Percentiles rank a stretch among this genome's conserved stretches.
Evolutionary conservation across 2,888 invertebrate genomes (phyloP).

Genomic region (Sceliomorpha sp.): DNA sequence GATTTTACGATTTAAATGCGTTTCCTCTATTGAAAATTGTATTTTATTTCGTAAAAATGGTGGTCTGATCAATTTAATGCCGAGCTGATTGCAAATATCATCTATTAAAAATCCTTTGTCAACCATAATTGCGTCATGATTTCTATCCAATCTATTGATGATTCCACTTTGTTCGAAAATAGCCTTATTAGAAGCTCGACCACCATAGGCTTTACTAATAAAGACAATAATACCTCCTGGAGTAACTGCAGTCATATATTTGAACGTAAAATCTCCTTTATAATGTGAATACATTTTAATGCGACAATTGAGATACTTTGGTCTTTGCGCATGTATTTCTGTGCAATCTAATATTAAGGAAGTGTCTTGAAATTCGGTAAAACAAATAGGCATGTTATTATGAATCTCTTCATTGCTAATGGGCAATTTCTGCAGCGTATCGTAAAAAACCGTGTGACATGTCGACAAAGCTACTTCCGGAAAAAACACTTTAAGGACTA

Average conservation of each 20-base stretch:
- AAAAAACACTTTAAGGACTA: constrained; percentile 5
- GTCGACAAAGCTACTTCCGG: background rate
- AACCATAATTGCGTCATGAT: constrained; percentile 49
- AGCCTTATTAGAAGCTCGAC: constrained; percentile 56
- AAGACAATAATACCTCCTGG: constrained; percentile 60
- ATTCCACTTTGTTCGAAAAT: constrained; percentile 47
- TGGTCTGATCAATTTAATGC: constrained; percentile 35
- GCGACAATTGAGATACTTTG: constrained; percentile 56
- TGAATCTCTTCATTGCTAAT: constrained; percentile 43
- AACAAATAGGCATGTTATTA: constrained; percentile 59
- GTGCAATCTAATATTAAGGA: constrained; percentile 61
- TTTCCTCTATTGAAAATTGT: constrained; percentile 44
- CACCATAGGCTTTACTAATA: constrained; percentile 59
- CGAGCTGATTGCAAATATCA: constrained; percentile 28
- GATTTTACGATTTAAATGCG: constrained; percentile 19
- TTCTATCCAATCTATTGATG: constrained; percentile 11
- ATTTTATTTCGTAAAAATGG: constrained; percentile 41
- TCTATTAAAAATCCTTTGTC: constrained; percentile 48
- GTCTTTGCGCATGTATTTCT: constrained; percentile 57
- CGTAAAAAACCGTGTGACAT: constrained; percentile 3
- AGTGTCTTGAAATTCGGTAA: constrained; percentile 55
- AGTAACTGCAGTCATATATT: constrained; percentile 61
- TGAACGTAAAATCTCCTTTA: constrained; percentile 54
- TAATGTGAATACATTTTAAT: constrained; percentile 57
- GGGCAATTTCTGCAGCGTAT: constrained; percentile 6